Conservation (phyloP, 2,888 invertebrate species). For the Drosophila mayaguana region DNA sequence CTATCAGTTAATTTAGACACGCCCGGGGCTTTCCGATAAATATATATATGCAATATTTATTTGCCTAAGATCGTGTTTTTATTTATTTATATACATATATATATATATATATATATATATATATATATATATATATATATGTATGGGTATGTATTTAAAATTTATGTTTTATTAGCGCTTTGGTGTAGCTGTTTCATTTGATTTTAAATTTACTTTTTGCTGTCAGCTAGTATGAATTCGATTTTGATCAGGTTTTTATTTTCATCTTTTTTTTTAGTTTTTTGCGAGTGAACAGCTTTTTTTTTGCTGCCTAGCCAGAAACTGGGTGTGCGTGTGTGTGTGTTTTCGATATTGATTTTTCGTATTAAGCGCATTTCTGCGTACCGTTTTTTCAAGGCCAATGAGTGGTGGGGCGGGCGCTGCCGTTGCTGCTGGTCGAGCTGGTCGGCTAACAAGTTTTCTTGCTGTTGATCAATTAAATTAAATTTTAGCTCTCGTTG, state of each 20-base stretch:
- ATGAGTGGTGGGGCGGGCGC: slow-evolving; percentile 36
- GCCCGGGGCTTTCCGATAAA: slow-evolving; percentile 19
- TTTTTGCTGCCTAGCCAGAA: slow-evolving; percentile 35
- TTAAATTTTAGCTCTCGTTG: slow-evolving; percentile 48
- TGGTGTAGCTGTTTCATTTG: slow-evolving; percentile 52
- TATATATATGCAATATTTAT: slow-evolving; percentile 33
- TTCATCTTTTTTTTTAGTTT: slow-evolving; percentile 57
- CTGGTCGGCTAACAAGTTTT: slow-evolving; percentile 70
- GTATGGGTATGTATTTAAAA: slow-evolving; percentile 25
- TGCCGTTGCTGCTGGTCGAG: slow-evolving; percentile 42
- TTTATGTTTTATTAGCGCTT: slow-evolving; percentile 60
- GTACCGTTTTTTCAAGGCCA: slow-evolving; percentile 78
- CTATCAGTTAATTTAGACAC: slow-evolving; percentile 24
- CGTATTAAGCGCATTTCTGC: slow-evolving; percentile 81
- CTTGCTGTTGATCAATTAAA: slow-evolving; percentile 71
- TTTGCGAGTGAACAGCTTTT: slow-evolving; percentile 45
- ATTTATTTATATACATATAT: neutral
- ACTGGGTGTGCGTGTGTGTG: slow-evolving; percentile 27
- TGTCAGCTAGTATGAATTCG: slow-evolving; percentile 56
- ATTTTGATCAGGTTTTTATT: slow-evolving; percentile 61
- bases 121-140: slow-evolving; percentile 1
- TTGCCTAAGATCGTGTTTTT: slow-evolving; percentile 30
- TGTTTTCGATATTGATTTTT: slow-evolving; percentile 78
- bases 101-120: slow-evolving; percentile 8
- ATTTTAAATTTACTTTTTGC: slow-evolving; percentile 39